Evolutionary conservation across 2,888 invertebrate species (phyloP).

Genomic region (Pseudococcus longispinus): DNA sequence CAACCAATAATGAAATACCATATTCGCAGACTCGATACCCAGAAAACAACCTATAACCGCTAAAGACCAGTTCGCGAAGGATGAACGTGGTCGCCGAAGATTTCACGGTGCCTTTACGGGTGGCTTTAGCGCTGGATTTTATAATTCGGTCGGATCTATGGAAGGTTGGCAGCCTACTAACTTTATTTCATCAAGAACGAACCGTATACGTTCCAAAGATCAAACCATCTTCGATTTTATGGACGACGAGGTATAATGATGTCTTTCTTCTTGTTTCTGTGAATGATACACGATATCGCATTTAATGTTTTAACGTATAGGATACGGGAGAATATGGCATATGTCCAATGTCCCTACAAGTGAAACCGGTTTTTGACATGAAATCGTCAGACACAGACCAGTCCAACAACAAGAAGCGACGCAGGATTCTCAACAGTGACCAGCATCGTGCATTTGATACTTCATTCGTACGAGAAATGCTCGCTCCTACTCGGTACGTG

Average conservation of each 20-base stretch:
- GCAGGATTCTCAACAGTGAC: constrained; percentile 50
- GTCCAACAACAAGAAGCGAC: constrained; percentile 40
- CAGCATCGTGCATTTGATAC: constrained; percentile 68
- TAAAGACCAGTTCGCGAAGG: constrained; percentile 88
- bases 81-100: constrained; percentile 84
- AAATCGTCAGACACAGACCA: constrained; percentile 71
- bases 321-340: constrained; percentile 95
- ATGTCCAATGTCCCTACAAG: constrained; percentile 84
- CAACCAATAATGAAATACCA: neutral
- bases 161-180: constrained; percentile 93
- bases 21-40: constrained; percentile 30
- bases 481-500: constrained; percentile 63
- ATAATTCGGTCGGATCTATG: constrained; percentile 92
- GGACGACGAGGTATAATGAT: constrained; percentile 83
- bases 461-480: constrained; percentile 67
- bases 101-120: constrained; percentile 99
- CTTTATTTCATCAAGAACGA: constrained; percentile 86
- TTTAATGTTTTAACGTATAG: constrained; percentile 61
- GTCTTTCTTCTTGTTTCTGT: neutral
- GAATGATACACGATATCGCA: neutral
- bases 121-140: constrained; percentile 96
- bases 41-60: constrained; percentile 72
- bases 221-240: constrained; percentile 93
- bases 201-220: constrained; percentile 66
- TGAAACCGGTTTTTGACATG: constrained; percentile 77